Evolutionary conservation across 2,113 vertebrate genomes (phyloP), one percentile per base, ranked within the genome.

Genomic region (Triplophysa rosa): DNA sequence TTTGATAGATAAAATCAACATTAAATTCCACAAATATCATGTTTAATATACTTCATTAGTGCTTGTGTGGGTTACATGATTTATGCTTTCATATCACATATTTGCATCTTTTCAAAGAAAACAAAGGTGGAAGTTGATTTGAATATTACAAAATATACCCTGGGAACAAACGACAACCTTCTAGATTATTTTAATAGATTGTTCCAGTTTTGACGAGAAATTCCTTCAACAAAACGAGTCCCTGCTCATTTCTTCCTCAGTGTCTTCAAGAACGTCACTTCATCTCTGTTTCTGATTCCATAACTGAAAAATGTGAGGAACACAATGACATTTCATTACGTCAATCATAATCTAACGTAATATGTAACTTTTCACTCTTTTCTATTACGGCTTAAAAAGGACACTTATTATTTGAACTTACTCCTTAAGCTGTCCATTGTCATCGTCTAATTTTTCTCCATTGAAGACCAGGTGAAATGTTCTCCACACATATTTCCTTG

Each of bases 251-350:
- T 92, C 83, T 93, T 96, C 26, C 93, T 94, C 42, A 98, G 94
- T 78, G 92, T 97, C 90, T 98, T 99, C 83, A 96, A 92, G 84
- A 99, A 99, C 21, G 92, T 94, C 85, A 99, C 97, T 82, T 98
- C 97, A 2, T 98, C 97, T 84, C 98, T 89, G 88, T 99, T 99
- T 77, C 95, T 94, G 89, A 99, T 96, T 10, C 95, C 97, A 0
- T 98, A 99, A 80, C 96, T 98, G 85, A 76, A 9, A 7, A 61
- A 62, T n/a, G 47, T 21, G 13, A 5, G 29, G 37, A 24, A 12
- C 1, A 26, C 23, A 21, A 23, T 1, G 0, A n/a, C 49, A 4
- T 13, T 64, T 6, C 45, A 71, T 49, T 23, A 62, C 13, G 24
- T 33, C 19, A 40, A 40, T 64, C 29, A 42, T 71, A 40, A 24